These are phyloP conservation scores for Siniperca knerii DNA, from an alignment of 2,113 vertebrate species.

Conservation along the genomic window DNA sequence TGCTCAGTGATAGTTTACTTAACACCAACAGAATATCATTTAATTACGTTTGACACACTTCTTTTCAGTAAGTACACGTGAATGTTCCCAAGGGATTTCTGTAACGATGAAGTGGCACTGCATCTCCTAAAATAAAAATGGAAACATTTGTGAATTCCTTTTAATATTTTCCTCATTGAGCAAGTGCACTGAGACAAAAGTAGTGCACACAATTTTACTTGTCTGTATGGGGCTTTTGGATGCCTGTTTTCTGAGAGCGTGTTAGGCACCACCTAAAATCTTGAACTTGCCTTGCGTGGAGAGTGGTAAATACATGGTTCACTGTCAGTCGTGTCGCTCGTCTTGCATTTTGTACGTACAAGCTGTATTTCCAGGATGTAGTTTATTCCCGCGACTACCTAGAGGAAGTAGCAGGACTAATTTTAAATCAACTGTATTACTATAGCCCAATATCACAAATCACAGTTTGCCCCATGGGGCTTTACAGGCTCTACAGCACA, in stretches of 20 bases:
- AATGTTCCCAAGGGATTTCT: constrained; percentile 43
- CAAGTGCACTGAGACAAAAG: not conserved
- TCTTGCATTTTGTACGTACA: constrained; percentile 33
- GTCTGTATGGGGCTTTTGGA: not conserved
- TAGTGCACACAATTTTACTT: not conserved
- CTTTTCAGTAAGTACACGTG: constrained; percentile 4
- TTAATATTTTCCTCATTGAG: not conserved
- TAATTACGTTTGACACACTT: constrained; percentile 14
- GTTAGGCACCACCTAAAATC: not conserved
- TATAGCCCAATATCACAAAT: too few species aligned
- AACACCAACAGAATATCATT: not conserved
- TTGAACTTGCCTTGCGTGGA: constrained; percentile 47
- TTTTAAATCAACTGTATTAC: too few species aligned
- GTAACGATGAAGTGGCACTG: constrained; percentile 55
- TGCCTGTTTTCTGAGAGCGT: not conserved
- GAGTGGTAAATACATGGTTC: constrained; percentile 17
- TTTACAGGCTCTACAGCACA: too few species aligned
- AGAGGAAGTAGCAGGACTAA: not conserved
- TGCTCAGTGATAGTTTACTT: constrained; percentile 35
- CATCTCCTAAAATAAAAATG: constrained; percentile 51
- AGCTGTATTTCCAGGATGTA: constrained; percentile 61
- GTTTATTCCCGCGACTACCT: constrained; percentile 63
- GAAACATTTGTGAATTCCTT: not conserved
- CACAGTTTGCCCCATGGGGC: too few species aligned
- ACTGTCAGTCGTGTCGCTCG: not conserved